Conservation (phyloP, 1,140 invertebrate genomes). For the Drosophila asahinai region DNA sequence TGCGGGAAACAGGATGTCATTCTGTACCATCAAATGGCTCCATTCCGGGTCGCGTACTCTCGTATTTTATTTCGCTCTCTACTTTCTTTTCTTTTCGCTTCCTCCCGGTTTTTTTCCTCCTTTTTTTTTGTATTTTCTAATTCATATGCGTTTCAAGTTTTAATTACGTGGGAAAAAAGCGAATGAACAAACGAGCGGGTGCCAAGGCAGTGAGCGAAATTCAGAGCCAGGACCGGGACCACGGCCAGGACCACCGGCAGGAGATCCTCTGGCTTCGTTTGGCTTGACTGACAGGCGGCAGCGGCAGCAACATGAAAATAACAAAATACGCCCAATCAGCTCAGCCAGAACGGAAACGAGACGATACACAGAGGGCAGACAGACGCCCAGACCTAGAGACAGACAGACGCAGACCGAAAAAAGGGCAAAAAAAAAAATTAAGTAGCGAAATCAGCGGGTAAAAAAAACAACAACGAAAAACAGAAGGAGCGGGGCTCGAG, state of each 20-base stretch:
- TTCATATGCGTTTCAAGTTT: constrained; percentile 84
- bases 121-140: constrained; percentile 65
- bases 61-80: constrained; percentile 57
- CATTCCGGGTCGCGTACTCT: constrained; percentile 62
- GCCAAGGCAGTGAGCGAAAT: constrained; percentile 17
- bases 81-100: constrained; percentile 55
- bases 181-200: constrained; percentile 59
- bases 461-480: constrained; percentile 40
- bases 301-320: constrained; percentile 67
- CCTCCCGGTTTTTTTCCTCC: constrained; percentile 20
- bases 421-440: constrained; percentile 75
- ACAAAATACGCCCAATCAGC: constrained; percentile 83
- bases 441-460: constrained; percentile 80
- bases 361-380: constrained; percentile 49
- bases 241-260: constrained; percentile 28
- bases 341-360: constrained; percentile 64
- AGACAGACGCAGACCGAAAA: constrained; percentile 46
- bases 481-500: constrained; percentile 25
- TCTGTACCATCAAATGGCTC: constrained; percentile 61
- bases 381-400: constrained; percentile 40
- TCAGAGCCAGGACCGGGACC: constrained; percentile 27
- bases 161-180: constrained; percentile 78
- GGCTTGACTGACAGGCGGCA: constrained; percentile 63
- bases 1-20: constrained; percentile 53
- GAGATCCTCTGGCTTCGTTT: constrained; percentile 52